Conservation (phyloP, 92 coral and sea anemone species). For the Pocillopora meandrina region DNA sequence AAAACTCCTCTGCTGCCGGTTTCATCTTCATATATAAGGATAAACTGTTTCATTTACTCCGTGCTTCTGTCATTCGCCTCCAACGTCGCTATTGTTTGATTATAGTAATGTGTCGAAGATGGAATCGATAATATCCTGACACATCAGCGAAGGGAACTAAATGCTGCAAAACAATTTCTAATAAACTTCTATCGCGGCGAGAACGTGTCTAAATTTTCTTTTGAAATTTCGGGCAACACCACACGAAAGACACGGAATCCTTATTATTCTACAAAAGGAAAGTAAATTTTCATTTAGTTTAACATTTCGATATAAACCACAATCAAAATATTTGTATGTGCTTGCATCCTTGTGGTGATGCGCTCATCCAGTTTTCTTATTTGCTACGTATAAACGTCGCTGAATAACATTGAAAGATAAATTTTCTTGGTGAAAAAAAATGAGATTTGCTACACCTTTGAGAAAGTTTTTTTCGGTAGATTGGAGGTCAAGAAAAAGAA, state of each 20-base stretch:
- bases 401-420: background rate
- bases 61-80: background rate
- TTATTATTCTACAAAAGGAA: background rate
- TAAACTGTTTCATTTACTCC: background rate
- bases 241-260: background rate
- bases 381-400: background rate
- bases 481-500: background rate
- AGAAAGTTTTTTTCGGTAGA: too few species aligned
- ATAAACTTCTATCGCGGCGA: background rate
- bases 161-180: background rate
- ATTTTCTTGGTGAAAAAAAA: background rate
- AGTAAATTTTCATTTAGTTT: background rate
- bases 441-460: background rate
- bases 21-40: background rate
- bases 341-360: slow-evolving; percentile 34
- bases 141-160: background rate
- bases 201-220: background rate
- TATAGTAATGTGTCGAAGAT: background rate
- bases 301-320: background rate
- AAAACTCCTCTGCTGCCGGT: background rate
- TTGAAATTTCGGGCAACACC: background rate
- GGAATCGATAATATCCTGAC: background rate
- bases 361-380: background rate
- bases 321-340: slow-evolving; percentile 24
- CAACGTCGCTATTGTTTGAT: too few species aligned